These are phyloP conservation scores for Oreochromis aureus DNA, from an alignment of 2,113 vertebrate genomes.

Conservation along the genomic window DNA sequence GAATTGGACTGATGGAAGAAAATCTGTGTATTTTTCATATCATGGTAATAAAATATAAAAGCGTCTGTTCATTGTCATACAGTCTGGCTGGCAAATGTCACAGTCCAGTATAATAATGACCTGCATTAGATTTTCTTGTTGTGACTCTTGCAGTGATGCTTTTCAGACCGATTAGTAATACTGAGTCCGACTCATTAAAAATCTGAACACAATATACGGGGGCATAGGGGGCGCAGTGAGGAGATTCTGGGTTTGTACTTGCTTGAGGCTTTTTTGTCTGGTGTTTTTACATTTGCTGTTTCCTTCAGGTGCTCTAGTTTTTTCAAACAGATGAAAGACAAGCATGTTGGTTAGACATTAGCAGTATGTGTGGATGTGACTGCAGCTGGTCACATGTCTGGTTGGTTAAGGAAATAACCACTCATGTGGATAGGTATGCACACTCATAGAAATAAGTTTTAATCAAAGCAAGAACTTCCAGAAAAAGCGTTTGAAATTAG, in stretches of 20 bases:
- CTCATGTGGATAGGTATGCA: neutral
- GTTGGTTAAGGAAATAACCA: no score
- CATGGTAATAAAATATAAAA: neutral
- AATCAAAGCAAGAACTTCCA: neutral
- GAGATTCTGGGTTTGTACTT: neutral
- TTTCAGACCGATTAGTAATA: constrained; percentile 28
- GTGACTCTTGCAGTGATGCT: neutral
- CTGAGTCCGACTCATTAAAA: constrained; percentile 18
- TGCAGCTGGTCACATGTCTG: neutral
- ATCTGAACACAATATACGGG: neutral
- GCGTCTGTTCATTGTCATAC: neutral
- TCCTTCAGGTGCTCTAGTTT: neutral
- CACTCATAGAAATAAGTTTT: neutral
- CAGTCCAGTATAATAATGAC: neutral
- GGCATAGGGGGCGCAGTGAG: neutral
- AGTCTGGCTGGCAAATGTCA: neutral
- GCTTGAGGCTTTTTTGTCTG: neutral
- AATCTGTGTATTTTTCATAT: neutral
- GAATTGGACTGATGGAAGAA: neutral
- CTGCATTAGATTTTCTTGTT: neutral
- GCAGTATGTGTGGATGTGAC: neutral
- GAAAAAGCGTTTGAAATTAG: no score
- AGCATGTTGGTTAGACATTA: neutral
- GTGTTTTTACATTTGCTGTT: neutral
- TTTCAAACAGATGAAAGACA: neutral